Base-by-base conservation (phyloP, 2,113 vertebrate genomes). In the Hymenochirus boettgeri region DNA sequence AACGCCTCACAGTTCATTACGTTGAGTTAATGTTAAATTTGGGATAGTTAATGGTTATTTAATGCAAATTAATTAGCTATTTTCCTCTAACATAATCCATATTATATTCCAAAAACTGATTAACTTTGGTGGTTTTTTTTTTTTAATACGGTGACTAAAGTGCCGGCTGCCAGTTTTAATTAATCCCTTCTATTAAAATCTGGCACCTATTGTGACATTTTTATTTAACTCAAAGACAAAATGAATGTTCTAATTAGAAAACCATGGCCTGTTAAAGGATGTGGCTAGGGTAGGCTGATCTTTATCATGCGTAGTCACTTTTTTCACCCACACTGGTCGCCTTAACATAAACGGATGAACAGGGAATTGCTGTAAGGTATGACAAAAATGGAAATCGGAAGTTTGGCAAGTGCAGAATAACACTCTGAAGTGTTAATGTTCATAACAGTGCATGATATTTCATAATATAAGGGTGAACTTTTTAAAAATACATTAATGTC, bases 41-140 rank as follows among this genome's bases (percentile, higher is more conserved):
- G 33, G 47, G 56, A 67, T 51, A 67, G 56, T 52, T 67, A 67
- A 67, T 67, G 56, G 57, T 59, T 59, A 59, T 67, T 59, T 67
- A 52, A 67, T 67, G 55, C 55, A 67, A 67, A 67, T 67, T 67
- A 67, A 67, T n/a, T 67, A 67, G 56, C 64, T 59, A 67, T 67
- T 67, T 67, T 67, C 55, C 56, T 59, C 46, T 33, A 67, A 59
- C 64, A 58, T 67, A 59, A 67, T 67, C 56, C 64, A 59, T 67
- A 67, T 67, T 59, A 67, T 59, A 67, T 59, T 67, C 64, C 47
- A 67, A 59, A 67, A 67, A 67, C 56, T 67, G 64, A 67, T 67
- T 67, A 67, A 67, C 55, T 59, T 59, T 67, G 23, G 19, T 51
- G 25, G 39, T n/a, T n/a, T 51, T 42, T 66, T 65, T 35, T 12